Conservation (phyloP, 1,140 invertebrate species). For the Ceratina australensis region DNA sequence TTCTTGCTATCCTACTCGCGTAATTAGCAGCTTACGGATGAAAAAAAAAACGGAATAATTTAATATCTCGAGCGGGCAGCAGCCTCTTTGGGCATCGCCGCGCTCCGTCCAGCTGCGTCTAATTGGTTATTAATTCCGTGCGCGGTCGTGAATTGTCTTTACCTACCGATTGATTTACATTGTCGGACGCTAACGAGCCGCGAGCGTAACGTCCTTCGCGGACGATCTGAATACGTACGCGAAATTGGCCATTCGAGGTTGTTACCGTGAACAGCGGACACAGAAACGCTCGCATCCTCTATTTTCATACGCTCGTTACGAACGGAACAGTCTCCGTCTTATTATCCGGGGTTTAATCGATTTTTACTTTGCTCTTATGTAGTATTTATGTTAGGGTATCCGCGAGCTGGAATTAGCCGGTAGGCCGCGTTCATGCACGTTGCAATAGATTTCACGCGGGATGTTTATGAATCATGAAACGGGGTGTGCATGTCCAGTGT, state of each 20-base stretch:
- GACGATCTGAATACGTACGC: not conserved
- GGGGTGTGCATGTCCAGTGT: no score
- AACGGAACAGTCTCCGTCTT: no score
- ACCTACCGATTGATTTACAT: constrained; percentile 43
- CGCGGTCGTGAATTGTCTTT: not conserved
- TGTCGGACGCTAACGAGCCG: constrained; percentile 23
- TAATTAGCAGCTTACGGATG: constrained; percentile 40
- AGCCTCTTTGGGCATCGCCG: not conserved
- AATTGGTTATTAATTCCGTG: constrained; percentile 45
- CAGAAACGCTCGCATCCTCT: not conserved
- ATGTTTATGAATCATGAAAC: no score
- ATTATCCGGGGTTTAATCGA: no score
- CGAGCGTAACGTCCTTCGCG: constrained; percentile 4
- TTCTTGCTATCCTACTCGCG: no score
- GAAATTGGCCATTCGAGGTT: constrained; percentile 11
- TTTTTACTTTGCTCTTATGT: no score
- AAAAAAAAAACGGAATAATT: constrained; percentile 34
- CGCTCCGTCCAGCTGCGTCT: not conserved
- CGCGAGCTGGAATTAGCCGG: no score
- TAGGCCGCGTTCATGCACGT: no score
- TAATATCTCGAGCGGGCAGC: constrained; percentile 21
- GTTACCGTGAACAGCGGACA: not conserved
- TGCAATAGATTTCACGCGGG: no score
- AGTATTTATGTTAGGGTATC: no score
- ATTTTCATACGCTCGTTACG: not conserved